Percentiles rank a stretch among this genome's conserved stretches.
Conservation (phyloP, 2,888 invertebrate species). For the Pammene aurita region DNA sequence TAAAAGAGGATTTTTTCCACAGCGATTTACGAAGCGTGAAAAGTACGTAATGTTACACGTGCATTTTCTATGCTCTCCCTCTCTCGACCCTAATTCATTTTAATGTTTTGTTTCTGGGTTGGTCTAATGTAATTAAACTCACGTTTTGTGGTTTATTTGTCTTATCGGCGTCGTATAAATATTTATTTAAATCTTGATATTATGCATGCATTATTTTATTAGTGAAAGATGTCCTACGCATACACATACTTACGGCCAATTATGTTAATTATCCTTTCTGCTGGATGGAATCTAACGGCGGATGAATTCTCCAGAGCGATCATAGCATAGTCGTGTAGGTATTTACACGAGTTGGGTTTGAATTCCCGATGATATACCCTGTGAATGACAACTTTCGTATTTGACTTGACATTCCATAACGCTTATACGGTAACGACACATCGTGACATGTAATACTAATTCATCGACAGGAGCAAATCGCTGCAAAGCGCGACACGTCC, state of each 20-base stretch:
- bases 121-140: slow-evolving; percentile 14
- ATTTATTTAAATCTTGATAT: no score
- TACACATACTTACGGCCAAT: no score
- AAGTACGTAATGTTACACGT: slow-evolving; percentile 53
- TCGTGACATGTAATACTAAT: slow-evolving; percentile 9
- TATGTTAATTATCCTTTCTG: no score
- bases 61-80: slow-evolving; percentile 43
- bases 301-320: not conserved
- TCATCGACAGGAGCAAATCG: slow-evolving; percentile 29
- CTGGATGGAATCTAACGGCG: no score
- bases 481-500: slow-evolving; percentile 33
- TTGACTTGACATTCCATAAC: not conserved
- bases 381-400: slow-evolving; percentile 11
- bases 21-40: slow-evolving; percentile 60
- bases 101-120: slow-evolving; percentile 32
- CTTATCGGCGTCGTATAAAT: not conserved
- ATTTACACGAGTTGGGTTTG: not conserved
- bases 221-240: not conserved
- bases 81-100: slow-evolving; percentile 30
- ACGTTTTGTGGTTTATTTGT: slow-evolving; percentile 3
- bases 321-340: not conserved
- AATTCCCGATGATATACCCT: not conserved
- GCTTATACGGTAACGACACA: not conserved
- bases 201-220: not conserved
- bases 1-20: slow-evolving; percentile 66